Evolutionary conservation across 1,140 invertebrate species (phyloP), one percentile per base, ranked within the genome.

Genomic region (Gonatopus flavifemur): DNA sequence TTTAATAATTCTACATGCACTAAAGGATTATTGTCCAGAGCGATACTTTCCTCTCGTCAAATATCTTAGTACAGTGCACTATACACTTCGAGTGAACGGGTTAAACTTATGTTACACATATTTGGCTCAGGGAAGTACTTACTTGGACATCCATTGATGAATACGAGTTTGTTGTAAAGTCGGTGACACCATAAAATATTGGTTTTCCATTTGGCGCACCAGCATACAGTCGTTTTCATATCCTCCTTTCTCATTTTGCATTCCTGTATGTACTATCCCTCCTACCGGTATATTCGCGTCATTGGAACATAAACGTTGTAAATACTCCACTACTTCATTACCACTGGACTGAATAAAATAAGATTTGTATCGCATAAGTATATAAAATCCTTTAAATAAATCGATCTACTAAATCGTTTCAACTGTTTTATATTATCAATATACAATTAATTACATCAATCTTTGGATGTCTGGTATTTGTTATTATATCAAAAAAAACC

Each of bases 161-260:
- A 87, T 85, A 10, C 89, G 76, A 1, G 87, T 88, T 74, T 93
- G 89, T 67, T 93, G 90, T 50, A 86, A 86, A 5, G 89, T 89
- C 13, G 90, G 90, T 15, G 88, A 88, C n/a, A 93, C 88, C 81
- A 93, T 87, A 69, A 92, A 90, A 64, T 84, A 93, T 58, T 85
- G 80, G 55, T 88, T 88, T 33, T 87, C 77, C 4, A 78, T 71
- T 53, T 89, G 86, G 65, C 88, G 76, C 2, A 88, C 85, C 3
- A 93, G 62, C 68, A 88, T 88, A 59, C 88, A 90, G 69, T 93
- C 89, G 67, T 90, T 91, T 69, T 90, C 88, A 70, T 90, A 91
- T 8, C 90, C 89, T 51, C 90, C 90, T 57, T 76, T 72, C 49
- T 86, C 79, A 68, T 92, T 91, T 67, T 90, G 87, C 88, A 91